Base-by-base conservation (phyloP, 2,113 vertebrate species). In the Epinephelus cyanopodus region DNA sequence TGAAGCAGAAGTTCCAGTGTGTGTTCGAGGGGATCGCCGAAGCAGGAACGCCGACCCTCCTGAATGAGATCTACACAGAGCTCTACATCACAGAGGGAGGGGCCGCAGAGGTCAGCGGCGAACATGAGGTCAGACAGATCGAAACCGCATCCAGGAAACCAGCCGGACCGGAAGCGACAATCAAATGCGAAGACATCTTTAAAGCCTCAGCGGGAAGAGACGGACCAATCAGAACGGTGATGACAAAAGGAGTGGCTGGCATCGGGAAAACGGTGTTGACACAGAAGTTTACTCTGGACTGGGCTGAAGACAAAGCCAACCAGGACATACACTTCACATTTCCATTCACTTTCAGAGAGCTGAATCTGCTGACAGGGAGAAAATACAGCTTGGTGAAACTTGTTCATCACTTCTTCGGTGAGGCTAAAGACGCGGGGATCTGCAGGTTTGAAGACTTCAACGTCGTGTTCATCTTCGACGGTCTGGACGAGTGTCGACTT, bases 31-130 rank as follows among this genome's bases (percentile, higher is more conserved):
- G 69, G 6, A 39, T 42, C 0, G 3, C 50, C 29, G 78, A 69
- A 81, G 9, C 2, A 10, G 42, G 18, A 74, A 50, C n/a, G 13
- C n/a, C 53, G n/a, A 82, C 64, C 50, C 56, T 45, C 25, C 68
- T 92, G 19, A 83, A 86, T 18, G 0, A 84, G 19, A 79, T 92
- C 68, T 89, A 89, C 87, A 89, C 89, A 75, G 89, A 92, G 54
- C 77, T 90, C 72, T 82, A 82, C 77, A 89, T 93, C 81, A 92
- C 72, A 83, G 84, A 89, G 19, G 56, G 74, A 58, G 85, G 77
- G 21, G 52, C 57, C 29, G 63, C 15, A 74, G 74, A 57, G 60
- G 71, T 80, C 78, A 4, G 21, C 33, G 56, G 47, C 8, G 54
- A 85, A 66, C 86, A 88, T 0, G 86, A 88, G 65, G 47, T 88